Conservation (phyloP, 37 sponge, comb jelly and placozoan species). For the Eunapius fragilis region DNA sequence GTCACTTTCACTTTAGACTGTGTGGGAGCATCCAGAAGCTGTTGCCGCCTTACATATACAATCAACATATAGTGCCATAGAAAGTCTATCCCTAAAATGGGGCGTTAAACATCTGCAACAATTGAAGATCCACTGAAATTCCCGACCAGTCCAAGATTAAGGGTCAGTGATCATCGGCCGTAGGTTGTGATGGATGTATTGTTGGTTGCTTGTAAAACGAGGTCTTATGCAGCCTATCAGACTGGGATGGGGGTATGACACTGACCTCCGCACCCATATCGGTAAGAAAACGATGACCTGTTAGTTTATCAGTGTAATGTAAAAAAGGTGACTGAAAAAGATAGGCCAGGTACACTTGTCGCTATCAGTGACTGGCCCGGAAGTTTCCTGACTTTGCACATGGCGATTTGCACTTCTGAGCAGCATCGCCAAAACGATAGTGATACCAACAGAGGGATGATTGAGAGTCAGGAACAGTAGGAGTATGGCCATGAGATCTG, state of each 20-base stretch:
- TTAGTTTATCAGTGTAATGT: not conserved
- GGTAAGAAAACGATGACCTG: not conserved
- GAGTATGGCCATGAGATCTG: not conserved
- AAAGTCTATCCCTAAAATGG: conserved; percentile 53
- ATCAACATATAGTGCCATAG: conserved; percentile 20
- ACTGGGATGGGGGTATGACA: conserved; percentile 12
- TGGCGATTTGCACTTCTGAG: not conserved
- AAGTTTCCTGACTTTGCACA: conserved; percentile 14
- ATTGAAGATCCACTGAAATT: conserved; percentile 51
- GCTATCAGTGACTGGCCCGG: conserved; percentile 20
- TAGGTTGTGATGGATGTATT: conserved; percentile 11
- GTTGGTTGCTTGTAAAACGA: conserved; percentile 36
- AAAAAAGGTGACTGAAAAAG: not conserved
- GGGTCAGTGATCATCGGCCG: conserved; percentile 29
- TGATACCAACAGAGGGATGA: conserved; percentile 18
- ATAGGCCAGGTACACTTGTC: conserved; percentile 17
- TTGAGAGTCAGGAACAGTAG: not conserved
- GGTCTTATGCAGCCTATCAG: too few species aligned
- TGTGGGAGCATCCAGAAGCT: too few species aligned
- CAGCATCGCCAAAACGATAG: not conserved
- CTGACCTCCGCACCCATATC: conserved; percentile 35
- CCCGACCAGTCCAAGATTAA: conserved; percentile 40
- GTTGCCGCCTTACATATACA: conserved; percentile 2
- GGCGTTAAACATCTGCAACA: conserved; percentile 21
- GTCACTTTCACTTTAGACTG: too few species aligned